phyloP scores from a whole-genome alignment of 2,113 vertebrate genomes.

The Callopanchax toddi region DNA sequence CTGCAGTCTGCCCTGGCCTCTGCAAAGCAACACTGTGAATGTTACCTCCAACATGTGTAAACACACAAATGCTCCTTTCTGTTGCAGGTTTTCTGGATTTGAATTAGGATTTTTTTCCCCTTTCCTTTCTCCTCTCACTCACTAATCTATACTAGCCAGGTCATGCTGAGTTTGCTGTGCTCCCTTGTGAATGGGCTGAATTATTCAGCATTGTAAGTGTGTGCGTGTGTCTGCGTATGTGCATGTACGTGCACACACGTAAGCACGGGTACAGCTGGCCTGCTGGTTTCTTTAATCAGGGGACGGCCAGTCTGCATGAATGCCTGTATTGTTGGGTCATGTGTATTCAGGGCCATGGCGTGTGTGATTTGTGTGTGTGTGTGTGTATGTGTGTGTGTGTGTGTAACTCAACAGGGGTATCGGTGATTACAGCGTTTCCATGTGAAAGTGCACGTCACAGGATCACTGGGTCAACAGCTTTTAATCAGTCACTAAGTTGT shows the following conservation, averaged over 20 bases:
- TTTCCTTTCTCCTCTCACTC: conserved; percentile 28
- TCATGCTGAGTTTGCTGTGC: conserved; percentile 91
- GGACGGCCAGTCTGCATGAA: conserved; percentile 93
- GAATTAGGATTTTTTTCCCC: conserved; percentile 36
- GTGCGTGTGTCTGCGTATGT: conserved; percentile 40
- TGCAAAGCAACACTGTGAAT: background rate
- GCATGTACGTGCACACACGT: conserved; percentile 30
- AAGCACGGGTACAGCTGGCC: conserved; percentile 93
- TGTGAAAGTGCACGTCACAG: conserved; percentile 79
- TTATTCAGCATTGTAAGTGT: conserved; percentile 89
- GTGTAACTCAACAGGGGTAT: conserved; percentile 87
- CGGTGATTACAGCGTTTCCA: conserved; percentile 88
- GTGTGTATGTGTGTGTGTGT: conserved; percentile 36
- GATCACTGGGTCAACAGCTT: conserved; percentile 85
- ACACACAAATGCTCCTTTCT: background rate
- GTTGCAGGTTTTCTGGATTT: conserved; percentile 28
- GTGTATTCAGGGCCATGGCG: conserved; percentile 89
- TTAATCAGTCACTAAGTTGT: conserved; percentile 77
- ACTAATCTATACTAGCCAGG: conserved; percentile 89
- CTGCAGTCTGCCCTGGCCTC: background rate
- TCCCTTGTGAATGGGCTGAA: conserved; percentile 94
- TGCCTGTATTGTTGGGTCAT: conserved; percentile 98
- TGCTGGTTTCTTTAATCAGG: conserved; percentile 96
- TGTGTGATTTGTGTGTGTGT: conserved; percentile 50
- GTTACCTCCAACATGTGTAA: background rate